phyloP scores from a whole-genome alignment of 2,888 invertebrate genomes.

The Pristionchus mayeri region DNA sequence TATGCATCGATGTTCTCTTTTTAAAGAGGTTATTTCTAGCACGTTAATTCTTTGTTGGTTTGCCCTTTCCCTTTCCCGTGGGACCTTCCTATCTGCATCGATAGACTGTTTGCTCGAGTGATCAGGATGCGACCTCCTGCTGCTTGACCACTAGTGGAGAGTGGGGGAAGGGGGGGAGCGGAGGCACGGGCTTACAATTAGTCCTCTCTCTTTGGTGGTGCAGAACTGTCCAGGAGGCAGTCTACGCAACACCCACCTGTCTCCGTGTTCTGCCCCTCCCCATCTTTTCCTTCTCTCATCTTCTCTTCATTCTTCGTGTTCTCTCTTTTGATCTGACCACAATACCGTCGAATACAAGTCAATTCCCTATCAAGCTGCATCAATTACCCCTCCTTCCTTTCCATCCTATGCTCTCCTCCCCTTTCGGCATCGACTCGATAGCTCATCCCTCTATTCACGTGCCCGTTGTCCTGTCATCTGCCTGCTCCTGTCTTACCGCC shows the following conservation, averaged over 20 bases:
- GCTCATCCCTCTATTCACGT: constrained; percentile 9
- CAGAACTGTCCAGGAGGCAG: constrained; percentile 33
- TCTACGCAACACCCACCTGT: constrained; percentile 35
- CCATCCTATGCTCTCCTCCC: background rate
- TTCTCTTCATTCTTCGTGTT: background rate
- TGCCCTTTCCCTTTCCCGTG: constrained; percentile 19
- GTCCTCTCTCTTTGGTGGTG: background rate
- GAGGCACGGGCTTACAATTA: constrained; percentile 39
- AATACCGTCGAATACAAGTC: background rate
- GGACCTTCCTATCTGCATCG: constrained; percentile 15
- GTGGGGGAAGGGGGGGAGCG: background rate
- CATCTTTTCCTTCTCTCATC: background rate
- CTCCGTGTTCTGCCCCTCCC: constrained; percentile 35
- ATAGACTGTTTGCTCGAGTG: constrained; percentile 40
- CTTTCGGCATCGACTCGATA: constrained; percentile 26
- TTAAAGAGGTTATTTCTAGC: background rate
- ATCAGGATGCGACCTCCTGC: constrained; percentile 44
- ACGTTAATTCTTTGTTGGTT: background rate
- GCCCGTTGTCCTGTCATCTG: constrained; percentile 31
- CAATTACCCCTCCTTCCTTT: constrained; percentile 29
- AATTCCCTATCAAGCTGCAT: constrained; percentile 29
- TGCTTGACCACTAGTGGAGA: constrained; percentile 39
- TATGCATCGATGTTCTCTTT: background rate
- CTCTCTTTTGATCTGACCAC: background rate
- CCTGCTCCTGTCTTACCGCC: constrained; percentile 33